Base-by-base conservation (phyloP, 2,888 invertebrate species). In the Trisateles emortualis region DNA sequence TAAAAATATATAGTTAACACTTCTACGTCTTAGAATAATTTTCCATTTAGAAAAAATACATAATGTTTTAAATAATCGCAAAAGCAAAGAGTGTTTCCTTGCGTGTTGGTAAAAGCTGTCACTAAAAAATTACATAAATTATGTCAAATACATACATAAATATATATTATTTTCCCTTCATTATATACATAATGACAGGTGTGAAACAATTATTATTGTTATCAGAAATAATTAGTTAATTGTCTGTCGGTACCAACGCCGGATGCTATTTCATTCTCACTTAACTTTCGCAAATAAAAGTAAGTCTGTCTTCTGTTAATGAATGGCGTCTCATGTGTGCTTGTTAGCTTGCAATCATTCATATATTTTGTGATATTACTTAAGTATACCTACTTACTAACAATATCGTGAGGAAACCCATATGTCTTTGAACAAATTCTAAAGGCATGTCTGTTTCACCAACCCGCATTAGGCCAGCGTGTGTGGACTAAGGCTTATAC, bases 181-280 rank as follows among this genome's bases (percentile, higher is more conserved):
- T 47, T 48, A 42, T 10, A 16, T 32, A 35, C 13, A 26, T 36
- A 35, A 47, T 47, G 33, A 39, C 41, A 47, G 36, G 13, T 26
- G 17, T 41, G 8, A 3, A 35, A 48, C 29, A 41, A 47, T 33
- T 47, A 48, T 51, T 33, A 11, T 47, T 4, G 26, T 35, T 40
- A 44, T 44, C 43, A 22, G 36, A 45, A 51, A 59, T 61, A 41
- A 52, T 58, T 48, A 44, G 30, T 60, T 76, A 59, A 73, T 81
- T 56, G 86, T 81, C 82, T 38, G 66, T 75, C 87, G 63, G 47
- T 84, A 73, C 79, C 5, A 1, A n/a, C 68, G 72, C 90, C 88
- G 90, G 90, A 90, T 90, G 88, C 84, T 86, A 82, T 86, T 84
- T 79, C 80, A 35, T 80, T 83, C 83, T 79, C 85, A 67, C 73